phyloP scores from a whole-genome alignment of 1,140 invertebrate genomes.

The Wiebesia pumilae region DNA sequence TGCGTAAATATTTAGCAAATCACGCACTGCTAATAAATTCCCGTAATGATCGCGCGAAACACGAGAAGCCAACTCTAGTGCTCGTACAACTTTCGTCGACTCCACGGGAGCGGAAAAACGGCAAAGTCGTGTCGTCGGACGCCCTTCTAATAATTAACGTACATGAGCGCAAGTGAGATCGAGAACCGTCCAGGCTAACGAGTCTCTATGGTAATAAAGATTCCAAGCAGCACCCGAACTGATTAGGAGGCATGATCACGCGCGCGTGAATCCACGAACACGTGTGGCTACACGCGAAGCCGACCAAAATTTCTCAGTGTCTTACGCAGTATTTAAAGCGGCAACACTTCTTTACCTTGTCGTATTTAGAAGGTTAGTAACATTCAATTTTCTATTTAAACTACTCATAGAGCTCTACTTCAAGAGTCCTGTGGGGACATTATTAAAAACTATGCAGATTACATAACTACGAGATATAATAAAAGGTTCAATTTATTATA shows the following conservation, averaged over 20 bases:
- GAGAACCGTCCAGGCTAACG: conserved; percentile 57
- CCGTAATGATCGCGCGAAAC: conserved; percentile 23
- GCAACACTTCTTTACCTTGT: too few species aligned
- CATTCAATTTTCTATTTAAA: too few species aligned
- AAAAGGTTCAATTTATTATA: too few species aligned
- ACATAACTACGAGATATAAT: too few species aligned
- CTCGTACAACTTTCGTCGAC: conserved; percentile 55
- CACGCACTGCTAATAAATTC: conserved; percentile 16
- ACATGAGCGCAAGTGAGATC: conserved; percentile 36
- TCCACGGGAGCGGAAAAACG: conserved; percentile 43
- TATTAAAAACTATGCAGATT: too few species aligned
- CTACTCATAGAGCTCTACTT: too few species aligned
- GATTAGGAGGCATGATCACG: conserved; percentile 63
- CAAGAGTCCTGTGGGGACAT: too few species aligned
- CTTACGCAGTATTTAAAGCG: too few species aligned
- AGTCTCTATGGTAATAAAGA: conserved; percentile 63
- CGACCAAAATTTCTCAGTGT: background rate
- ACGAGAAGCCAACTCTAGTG: conserved; percentile 4
- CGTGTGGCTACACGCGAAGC: conserved; percentile 58
- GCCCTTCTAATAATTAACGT: conserved; percentile 62
- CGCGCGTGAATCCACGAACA: conserved; percentile 63
- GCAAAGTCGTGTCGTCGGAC: conserved; percentile 8
- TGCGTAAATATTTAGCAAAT: background rate
- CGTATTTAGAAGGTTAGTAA: too few species aligned
- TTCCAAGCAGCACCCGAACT: conserved; percentile 58